Conservation (phyloP, 2,113 vertebrate species). For the Tor tambroides region DNA sequence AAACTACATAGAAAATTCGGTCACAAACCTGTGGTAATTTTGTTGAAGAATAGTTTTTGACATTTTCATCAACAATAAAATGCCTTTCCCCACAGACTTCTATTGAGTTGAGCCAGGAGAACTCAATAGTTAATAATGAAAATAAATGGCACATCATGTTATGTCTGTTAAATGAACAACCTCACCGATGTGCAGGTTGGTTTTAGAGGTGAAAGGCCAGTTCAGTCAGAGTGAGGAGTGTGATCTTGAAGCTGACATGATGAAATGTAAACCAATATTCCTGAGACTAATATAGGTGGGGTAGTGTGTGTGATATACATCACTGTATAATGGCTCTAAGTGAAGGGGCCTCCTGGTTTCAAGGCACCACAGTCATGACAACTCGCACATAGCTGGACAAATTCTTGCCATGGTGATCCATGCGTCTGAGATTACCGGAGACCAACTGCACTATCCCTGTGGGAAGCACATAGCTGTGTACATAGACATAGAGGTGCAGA, state of each 20-base stretch:
- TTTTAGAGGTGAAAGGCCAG: not conserved
- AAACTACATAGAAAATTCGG: too few species aligned
- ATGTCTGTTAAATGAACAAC: not conserved
- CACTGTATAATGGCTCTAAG: constrained; percentile 3
- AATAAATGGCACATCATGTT: not conserved
- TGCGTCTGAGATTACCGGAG: constrained; percentile 43
- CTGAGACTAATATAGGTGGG: too few species aligned
- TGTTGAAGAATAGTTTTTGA: too few species aligned
- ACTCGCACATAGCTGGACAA: constrained; percentile 35
- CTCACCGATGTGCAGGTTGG: too few species aligned
- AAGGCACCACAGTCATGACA: constrained; percentile 26
- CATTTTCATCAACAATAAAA: not conserved
- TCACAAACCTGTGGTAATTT: too few species aligned
- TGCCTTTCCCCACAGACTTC: not conserved
- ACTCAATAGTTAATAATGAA: not conserved
- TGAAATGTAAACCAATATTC: constrained; percentile 5
- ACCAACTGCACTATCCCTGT: constrained; percentile 29
- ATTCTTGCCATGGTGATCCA: constrained; percentile 27
- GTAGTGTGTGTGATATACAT: constrained; percentile 2
- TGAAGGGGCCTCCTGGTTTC: constrained; percentile 15
- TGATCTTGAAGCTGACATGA: not conserved
- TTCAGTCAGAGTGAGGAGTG: not conserved
- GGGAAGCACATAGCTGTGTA: constrained; percentile 2
- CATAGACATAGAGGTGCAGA: not conserved
- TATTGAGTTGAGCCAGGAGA: not conserved